Percentiles rank a stretch among this genome's conserved stretches.
phyloP scores from a whole-genome alignment of 2,797 vertebrate genomes.

The Mionectes olivaceus region DNA sequence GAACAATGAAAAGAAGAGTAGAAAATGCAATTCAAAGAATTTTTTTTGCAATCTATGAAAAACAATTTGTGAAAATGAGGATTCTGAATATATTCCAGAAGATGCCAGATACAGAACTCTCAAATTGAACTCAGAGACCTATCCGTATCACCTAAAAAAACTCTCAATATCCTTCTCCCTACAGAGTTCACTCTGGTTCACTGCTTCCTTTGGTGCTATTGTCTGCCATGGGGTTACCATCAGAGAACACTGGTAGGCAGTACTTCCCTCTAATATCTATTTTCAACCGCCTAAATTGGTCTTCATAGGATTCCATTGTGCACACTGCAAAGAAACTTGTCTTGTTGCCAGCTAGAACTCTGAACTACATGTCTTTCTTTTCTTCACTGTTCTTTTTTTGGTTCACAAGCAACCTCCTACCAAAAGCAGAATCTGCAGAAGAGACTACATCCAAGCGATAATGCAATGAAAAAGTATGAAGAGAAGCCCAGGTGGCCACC shows the following conservation, averaged over 20 bases:
- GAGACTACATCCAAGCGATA: constrained; percentile 85
- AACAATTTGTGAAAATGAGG: neutral
- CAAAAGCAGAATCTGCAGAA: constrained; percentile 83
- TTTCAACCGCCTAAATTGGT: constrained; percentile 83
- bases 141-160: constrained; percentile 65
- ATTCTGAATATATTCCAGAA: constrained; percentile 48
- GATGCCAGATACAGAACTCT: constrained; percentile 17
- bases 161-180: constrained; percentile 66
- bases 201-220: constrained; percentile 74
- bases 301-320: constrained; percentile 84
- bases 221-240: constrained; percentile 77
- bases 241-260: constrained; percentile 78
- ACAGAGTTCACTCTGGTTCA: constrained; percentile 74
- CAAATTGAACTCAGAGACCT: constrained; percentile 60
- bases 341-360: constrained; percentile 83
- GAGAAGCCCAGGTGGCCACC: constrained; percentile 86
- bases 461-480: constrained; percentile 85
- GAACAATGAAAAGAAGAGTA: neutral
- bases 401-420: constrained; percentile 84
- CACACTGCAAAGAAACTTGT: constrained; percentile 82
- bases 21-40: neutral
- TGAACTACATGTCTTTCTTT: constrained; percentile 82
- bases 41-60: neutral
- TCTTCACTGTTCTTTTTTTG: constrained; percentile 83
- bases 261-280: constrained; percentile 82